These are phyloP conservation scores for Microtus richardsoni DNA, from an alignment of 2,113 vertebrate species.

Conservation along the genomic window DNA sequence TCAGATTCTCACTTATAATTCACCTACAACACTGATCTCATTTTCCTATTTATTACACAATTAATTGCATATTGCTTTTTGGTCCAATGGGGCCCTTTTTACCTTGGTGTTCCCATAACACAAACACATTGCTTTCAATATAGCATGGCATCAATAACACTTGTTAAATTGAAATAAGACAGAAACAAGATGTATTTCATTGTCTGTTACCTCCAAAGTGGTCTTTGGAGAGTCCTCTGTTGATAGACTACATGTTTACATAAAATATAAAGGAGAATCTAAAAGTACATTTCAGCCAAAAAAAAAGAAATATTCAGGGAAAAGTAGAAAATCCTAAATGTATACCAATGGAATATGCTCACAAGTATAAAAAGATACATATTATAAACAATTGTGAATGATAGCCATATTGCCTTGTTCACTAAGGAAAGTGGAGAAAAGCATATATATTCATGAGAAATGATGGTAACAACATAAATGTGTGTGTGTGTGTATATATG, in stretches of 20 bases:
- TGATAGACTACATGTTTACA: neutral
- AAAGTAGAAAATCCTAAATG: too few species aligned
- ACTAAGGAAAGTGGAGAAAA: neutral
- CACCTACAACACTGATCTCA: neutral
- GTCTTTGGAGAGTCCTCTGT: constrained; percentile 37
- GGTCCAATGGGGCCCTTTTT: neutral
- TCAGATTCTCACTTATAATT: neutral
- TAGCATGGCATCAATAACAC: neutral
- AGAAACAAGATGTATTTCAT: neutral
- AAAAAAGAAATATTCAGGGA: neutral
- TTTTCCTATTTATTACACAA: neutral
- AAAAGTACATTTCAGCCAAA: neutral
- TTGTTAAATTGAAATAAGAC: constrained; percentile 45
- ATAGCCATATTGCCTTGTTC: neutral
- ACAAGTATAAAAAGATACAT: neutral
- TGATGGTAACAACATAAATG: neutral
- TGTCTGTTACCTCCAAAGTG: constrained; percentile 35
- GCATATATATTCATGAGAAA: neutral
- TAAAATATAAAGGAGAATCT: constrained; percentile 52
- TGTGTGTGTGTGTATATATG: fast-evolving
- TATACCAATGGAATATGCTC: neutral
- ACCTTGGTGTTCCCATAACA: neutral
- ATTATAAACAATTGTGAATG: neutral
- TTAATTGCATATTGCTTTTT: neutral
- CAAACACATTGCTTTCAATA: neutral